Conservation (phyloP, 2,113 vertebrate species). For the Oceanites oceanicus region DNA sequence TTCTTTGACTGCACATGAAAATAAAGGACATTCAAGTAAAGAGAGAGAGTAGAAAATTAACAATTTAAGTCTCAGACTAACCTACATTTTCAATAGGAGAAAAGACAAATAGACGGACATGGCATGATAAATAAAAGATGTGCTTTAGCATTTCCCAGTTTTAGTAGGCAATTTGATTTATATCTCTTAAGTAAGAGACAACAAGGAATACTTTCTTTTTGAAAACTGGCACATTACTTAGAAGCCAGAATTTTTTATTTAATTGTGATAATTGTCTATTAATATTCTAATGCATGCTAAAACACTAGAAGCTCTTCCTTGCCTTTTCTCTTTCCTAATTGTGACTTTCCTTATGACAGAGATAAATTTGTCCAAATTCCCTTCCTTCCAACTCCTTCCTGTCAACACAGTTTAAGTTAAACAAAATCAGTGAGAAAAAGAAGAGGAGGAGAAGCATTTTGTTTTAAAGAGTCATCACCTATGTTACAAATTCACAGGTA, state of each 20-base stretch:
- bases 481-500: slow-evolving; percentile 15
- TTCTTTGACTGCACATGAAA: slow-evolving; percentile 55
- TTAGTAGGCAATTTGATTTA: background rate
- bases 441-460: slow-evolving; percentile 4
- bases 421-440: slow-evolving; percentile 38
- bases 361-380: slow-evolving; percentile 2
- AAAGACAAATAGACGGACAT: background rate
- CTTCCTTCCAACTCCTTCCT: slow-evolving; percentile 13
- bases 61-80: slow-evolving; percentile 14
- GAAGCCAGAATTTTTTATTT: background rate
- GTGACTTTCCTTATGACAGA: background rate
- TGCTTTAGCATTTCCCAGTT: background rate
- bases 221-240: background rate
- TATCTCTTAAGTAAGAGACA: background rate
- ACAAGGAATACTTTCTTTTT: background rate
- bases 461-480: background rate
- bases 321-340: background rate
- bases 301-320: background rate
- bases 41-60: slow-evolving; percentile 42
- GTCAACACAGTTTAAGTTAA: slow-evolving; percentile 26
- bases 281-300: slow-evolving; percentile 9
- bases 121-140: slow-evolving; percentile 5
- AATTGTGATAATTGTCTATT: slow-evolving; percentile 5
- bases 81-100: background rate
- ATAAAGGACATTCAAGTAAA: slow-evolving; percentile 44